Percentiles rank a stretch among this genome's conserved stretches.
These are phyloP conservation scores for Eremophila alpestris DNA, from an alignment of 2,797 vertebrate genomes.

Conservation along the genomic window DNA sequence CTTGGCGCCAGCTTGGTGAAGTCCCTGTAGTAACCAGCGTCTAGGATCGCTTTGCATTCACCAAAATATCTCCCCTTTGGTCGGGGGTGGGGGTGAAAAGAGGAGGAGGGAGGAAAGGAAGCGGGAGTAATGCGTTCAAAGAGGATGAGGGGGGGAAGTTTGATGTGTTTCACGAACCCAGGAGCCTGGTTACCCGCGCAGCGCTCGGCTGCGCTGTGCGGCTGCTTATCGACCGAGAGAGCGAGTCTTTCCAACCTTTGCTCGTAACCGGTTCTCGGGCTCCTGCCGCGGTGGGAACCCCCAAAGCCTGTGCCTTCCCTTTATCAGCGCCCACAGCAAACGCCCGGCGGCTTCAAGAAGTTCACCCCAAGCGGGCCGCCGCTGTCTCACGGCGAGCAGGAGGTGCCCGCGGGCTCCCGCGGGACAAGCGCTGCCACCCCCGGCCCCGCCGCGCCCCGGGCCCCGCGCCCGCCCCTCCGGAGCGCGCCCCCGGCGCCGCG, in stretches of 20 bases:
- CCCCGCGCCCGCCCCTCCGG: not conserved
- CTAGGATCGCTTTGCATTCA: slow-evolving; percentile 67
- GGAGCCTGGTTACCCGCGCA: not conserved
- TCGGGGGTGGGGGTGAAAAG: not conserved
- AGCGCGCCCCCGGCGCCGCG: not conserved
- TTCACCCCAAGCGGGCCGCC: not conserved
- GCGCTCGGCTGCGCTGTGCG: not conserved
- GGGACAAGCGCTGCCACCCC: not conserved
- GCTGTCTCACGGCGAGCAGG: not conserved
- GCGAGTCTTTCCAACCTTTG: not conserved
- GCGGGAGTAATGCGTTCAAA: slow-evolving; percentile 6
- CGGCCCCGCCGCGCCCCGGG: not conserved
- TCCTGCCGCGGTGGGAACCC: not conserved
- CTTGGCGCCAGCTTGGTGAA: slow-evolving; percentile 77
- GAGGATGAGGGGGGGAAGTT: not conserved
- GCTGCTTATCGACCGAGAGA: not conserved
- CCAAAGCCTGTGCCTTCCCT: not conserved
- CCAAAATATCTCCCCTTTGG: slow-evolving; percentile 56
- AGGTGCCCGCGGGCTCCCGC: not conserved
- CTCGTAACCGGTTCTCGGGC: not conserved
- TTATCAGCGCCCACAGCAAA: not conserved
- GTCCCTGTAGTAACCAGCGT: slow-evolving; percentile 69
- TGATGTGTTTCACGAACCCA: not conserved
- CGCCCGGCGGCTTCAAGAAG: not conserved
- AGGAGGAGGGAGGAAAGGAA: slow-evolving; percentile 20